These are phyloP conservation scores for Sminthurides aquaticus DNA, from an alignment of 2,888 invertebrate species.

Conservation along the genomic window DNA sequence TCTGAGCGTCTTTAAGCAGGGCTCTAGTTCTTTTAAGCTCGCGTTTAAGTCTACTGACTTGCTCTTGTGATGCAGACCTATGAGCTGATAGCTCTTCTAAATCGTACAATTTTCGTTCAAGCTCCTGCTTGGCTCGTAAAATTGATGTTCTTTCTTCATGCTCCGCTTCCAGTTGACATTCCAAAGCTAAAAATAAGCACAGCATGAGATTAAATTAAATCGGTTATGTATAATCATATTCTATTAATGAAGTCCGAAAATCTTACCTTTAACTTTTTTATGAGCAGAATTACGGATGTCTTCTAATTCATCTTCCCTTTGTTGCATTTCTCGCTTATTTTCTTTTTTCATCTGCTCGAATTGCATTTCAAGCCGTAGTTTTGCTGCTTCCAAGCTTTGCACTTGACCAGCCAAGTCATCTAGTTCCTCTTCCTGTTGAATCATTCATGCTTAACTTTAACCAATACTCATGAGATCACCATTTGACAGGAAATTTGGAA, in stretches of 20 bases:
- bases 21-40: constrained; percentile 86
- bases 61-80: constrained; percentile 64
- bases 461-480: neutral
- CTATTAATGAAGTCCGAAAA: no score
- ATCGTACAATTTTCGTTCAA: constrained; percentile 75
- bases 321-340: constrained; percentile 77
- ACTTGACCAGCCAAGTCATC: constrained; percentile 91
- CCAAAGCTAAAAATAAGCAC: constrained; percentile 59
- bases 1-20: constrained; percentile 80
- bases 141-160: constrained; percentile 82
- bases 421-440: constrained; percentile 83
- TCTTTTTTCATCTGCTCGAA: constrained; percentile 87
- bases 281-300: constrained; percentile 81
- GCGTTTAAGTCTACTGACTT: constrained; percentile 66
- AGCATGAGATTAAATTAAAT: constrained; percentile 14
- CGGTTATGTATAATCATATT: neutral
- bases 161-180: constrained; percentile 85
- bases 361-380: constrained; percentile 86
- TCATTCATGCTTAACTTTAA: no score
- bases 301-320: constrained; percentile 87
- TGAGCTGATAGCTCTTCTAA: constrained; percentile 57
- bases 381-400: constrained; percentile 82
- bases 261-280: constrained; percentile 80
- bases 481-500: neutral
- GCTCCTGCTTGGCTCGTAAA: constrained; percentile 79